A percentile compares a stretch with the other conserved stretches of the same genome.
Evolutionary conservation across 2,888 invertebrate genomes (phyloP).

Genomic region (Eupeodes latifasciatus): DNA sequence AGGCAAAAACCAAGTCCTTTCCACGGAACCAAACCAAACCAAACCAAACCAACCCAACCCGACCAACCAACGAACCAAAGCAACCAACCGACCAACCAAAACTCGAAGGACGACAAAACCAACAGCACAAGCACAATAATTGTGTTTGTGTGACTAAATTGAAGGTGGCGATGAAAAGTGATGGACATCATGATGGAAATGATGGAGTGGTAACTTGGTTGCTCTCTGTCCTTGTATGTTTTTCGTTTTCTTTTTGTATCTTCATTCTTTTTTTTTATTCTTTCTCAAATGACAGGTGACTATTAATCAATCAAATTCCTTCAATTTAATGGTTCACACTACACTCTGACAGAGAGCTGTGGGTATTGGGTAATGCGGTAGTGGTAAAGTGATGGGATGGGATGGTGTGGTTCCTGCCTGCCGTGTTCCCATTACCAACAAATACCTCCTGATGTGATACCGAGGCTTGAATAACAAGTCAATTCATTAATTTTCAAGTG

Average conservation of each 20-base stretch:
- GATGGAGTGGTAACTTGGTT: conserved; percentile 63
- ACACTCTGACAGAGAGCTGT: conserved; percentile 44
- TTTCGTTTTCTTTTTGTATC: neutral
- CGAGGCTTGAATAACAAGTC: conserved; percentile 74
- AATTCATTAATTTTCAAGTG: conserved; percentile 75
- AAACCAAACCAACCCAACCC: too few species aligned
- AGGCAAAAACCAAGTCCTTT: conserved; percentile 31
- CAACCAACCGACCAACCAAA: neutral
- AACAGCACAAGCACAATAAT: conserved; percentile 32
- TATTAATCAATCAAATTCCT: conserved; percentile 75
- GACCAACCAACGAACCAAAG: neutral
- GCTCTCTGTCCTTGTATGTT: conserved; percentile 16
- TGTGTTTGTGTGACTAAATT: conserved; percentile 41
- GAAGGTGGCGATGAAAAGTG: conserved; percentile 52
- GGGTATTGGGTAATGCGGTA: neutral
- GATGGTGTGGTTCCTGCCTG: conserved; percentile 16
- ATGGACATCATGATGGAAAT: conserved; percentile 56
- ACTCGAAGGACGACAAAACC: conserved; percentile 13
- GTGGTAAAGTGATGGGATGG: neutral
- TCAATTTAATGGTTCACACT: conserved; percentile 73
- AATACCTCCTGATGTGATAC: conserved; percentile 33
- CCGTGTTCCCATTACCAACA: conserved; percentile 6
- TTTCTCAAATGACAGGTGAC: conserved; percentile 64
- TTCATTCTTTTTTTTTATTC: conserved; percentile 2
- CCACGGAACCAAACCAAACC: neutral